Base-by-base conservation (phyloP, 1,140 invertebrate species). In the Caenorhabditis tropicalis region DNA sequence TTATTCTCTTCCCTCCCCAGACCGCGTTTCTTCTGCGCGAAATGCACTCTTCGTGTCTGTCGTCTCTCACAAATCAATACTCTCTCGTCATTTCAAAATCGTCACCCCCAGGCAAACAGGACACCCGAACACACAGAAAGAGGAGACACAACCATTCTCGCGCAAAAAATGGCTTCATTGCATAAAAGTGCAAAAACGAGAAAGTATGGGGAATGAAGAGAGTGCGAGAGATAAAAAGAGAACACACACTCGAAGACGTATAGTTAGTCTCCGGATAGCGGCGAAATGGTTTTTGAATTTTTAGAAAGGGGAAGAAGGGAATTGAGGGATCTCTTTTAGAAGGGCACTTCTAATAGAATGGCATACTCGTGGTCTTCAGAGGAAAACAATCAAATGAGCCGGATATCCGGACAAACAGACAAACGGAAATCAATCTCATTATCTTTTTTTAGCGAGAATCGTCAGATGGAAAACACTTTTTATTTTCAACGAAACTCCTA, bases 61-160 rank as follows among this genome's bases (percentile, higher is more conserved):
- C 29, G 0, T 24, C 36, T 74, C 65, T 24, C 21, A 6, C 29
- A 24, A 3, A 19, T 19, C 10, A 15, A 9, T 12, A n/a, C 6
- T 70, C 31, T 24, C 21, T 74, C 36, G 6, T 56, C 53, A 43
- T 24, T 43, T 43, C 7, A 46, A 43, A 74, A 74, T 74, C 65
- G 65, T 74, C 65, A 74, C 65, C 65, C 65, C 65, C 65, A 74
- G 65, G 65, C 65, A 74, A 74, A 74, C 65, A 74, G 65, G 65
- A 74, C 65, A 46, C 65, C 36, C 65, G 36, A 74, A 74, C 39
- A 43, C 39, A 43, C 39, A 74, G 5, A 74, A 10, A 43, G 24
- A 15, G 10, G 3, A 24, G 53, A n/a, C n/a, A n/a, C n/a, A n/a
- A n/a, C n/a, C n/a, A n/a, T n/a, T n/a, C n/a, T n/a, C n/a, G n/a